These are phyloP conservation scores for Cylloceria caligata DNA, from an alignment of 2,888 invertebrate genomes.

Conservation along the genomic window DNA sequence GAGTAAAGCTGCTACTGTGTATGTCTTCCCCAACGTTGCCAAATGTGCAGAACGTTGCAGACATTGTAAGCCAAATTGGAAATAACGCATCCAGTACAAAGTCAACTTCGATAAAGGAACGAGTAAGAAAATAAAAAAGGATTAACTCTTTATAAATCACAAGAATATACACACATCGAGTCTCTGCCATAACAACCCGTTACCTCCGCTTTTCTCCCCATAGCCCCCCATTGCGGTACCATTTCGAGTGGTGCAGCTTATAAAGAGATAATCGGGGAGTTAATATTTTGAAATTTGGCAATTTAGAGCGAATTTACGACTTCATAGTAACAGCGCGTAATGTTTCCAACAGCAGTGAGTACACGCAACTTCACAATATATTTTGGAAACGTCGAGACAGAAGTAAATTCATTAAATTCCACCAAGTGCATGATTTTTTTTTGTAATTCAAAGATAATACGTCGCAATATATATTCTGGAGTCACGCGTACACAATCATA, in stretches of 20 bases:
- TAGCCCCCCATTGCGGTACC: too few species aligned
- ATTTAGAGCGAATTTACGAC: constrained; percentile 4
- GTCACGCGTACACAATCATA: not conserved
- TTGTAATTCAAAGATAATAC: not conserved
- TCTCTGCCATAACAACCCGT: too few species aligned
- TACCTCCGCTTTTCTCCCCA: too few species aligned
- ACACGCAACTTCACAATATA: not conserved
- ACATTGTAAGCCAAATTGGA: constrained; percentile 47
- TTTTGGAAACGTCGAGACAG: not conserved
- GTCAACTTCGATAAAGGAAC: not conserved
- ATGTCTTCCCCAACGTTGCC: constrained; percentile 43
- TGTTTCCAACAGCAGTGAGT: not conserved
- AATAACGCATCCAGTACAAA: constrained; percentile 10
- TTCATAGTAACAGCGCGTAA: constrained; percentile 13
- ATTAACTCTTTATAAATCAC: too few species aligned
- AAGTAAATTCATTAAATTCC: not conserved
- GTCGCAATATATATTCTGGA: not conserved
- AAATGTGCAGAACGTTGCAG: constrained; percentile 42
- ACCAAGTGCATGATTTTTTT: not conserved
- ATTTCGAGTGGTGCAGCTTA: too few species aligned
- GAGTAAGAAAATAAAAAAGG: constrained; percentile 25
- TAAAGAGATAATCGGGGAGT: too few species aligned
- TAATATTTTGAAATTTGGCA: constrained; percentile 17
- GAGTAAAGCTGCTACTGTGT: constrained; percentile 33
- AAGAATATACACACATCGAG: too few species aligned